Evolutionary conservation across 2,797 vertebrate genomes (phyloP).

Genomic region (Sciurus vulgaris): DNA sequence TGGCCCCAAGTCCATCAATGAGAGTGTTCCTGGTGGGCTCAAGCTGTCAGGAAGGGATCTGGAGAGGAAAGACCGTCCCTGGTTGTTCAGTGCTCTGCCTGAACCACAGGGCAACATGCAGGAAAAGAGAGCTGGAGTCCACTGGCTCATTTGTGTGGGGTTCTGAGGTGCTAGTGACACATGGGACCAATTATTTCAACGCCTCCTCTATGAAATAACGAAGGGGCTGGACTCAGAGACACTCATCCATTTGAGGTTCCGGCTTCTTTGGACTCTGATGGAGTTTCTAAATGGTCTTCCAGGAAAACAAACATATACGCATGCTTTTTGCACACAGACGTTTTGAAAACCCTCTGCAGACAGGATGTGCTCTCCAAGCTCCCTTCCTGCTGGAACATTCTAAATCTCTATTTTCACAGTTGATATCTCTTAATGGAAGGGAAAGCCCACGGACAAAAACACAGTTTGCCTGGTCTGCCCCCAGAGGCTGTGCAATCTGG

Average conservation of each 20-base stretch:
- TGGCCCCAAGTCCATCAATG: neutral
- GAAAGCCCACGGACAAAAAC: constrained; percentile 1
- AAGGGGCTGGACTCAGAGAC: neutral
- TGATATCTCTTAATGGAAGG: constrained; percentile 6
- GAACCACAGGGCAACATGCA: neutral
- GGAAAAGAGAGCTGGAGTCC: neutral
- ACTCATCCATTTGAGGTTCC: neutral
- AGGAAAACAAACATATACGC: neutral
- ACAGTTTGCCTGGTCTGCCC: neutral
- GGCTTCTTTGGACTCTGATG: neutral
- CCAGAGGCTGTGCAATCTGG: constrained; percentile 52
- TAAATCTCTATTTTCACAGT: constrained; percentile 43
- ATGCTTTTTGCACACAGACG: neutral
- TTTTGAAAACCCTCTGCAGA: constrained; percentile 42
- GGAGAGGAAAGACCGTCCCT: neutral
- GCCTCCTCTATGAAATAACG: neutral
- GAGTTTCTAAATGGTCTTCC: neutral
- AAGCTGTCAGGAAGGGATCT: neutral
- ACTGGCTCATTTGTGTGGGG: accelerated
- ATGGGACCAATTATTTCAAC: neutral
- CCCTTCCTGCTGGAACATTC: neutral
- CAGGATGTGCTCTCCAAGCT: neutral
- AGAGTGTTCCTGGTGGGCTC: neutral
- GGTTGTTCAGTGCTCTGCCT: neutral
- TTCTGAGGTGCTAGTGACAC: neutral